These are phyloP conservation scores for Thymelicus acteon DNA, from an alignment of 2,888 invertebrate species.

Conservation along the genomic window DNA sequence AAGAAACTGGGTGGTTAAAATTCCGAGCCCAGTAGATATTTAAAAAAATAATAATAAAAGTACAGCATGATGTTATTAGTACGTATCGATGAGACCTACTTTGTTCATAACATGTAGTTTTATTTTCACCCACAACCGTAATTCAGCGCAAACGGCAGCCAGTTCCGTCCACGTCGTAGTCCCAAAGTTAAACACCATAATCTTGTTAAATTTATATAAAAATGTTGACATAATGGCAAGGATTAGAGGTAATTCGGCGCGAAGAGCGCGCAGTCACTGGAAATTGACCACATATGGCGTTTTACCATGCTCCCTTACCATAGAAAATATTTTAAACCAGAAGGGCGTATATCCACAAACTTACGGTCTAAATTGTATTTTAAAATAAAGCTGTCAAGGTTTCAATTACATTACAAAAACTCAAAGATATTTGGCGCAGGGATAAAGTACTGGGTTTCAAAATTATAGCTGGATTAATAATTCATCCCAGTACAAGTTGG, in stretches of 20 bases:
- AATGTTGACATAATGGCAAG: slow-evolving; percentile 70
- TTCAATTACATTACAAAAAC: slow-evolving; percentile 27
- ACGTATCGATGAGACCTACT: background rate
- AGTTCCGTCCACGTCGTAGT: slow-evolving; percentile 17
- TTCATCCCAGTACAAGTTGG: slow-evolving; percentile 59
- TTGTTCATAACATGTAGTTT: background rate
- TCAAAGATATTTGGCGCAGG: background rate
- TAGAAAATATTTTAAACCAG: slow-evolving; percentile 14
- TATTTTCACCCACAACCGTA: background rate
- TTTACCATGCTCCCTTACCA: slow-evolving; percentile 45
- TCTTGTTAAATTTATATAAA: slow-evolving; percentile 63
- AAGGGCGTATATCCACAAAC: slow-evolving; percentile 22
- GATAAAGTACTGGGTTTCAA: slow-evolving; percentile 47
- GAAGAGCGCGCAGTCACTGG: slow-evolving; percentile 55
- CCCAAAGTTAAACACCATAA: slow-evolving; percentile 43
- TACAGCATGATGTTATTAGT: background rate
- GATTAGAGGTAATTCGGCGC: slow-evolving; percentile 74
- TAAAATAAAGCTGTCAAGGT: slow-evolving; percentile 12
- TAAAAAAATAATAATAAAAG: too few relatives aligned
- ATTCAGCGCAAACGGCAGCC: slow-evolving; percentile 13
- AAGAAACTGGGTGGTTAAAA: too few relatives aligned
- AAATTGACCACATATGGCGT: slow-evolving; percentile 79
- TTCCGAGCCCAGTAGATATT: too few relatives aligned
- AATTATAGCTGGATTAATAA: slow-evolving; percentile 66
- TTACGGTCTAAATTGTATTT: slow-evolving; percentile 9